phyloP scores from a whole-genome alignment of 2,888 invertebrate species.

The Tetramorium bicarinatum region DNA sequence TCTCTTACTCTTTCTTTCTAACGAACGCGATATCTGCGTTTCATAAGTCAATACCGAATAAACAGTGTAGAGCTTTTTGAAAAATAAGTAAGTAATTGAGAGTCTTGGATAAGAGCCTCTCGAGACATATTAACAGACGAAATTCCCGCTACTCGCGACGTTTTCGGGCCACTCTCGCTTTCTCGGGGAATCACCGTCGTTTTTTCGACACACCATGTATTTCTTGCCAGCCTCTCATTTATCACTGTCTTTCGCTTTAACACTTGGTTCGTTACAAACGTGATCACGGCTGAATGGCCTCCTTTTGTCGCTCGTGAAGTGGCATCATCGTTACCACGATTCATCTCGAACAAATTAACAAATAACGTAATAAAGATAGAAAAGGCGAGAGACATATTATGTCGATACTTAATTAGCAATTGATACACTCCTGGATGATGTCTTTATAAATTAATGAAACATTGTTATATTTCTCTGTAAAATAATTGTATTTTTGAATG shows the following conservation, averaged over 20 bases:
- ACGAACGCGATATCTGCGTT: slow-evolving; percentile 14
- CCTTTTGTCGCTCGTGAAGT: slow-evolving; percentile 43
- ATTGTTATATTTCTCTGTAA: neutral
- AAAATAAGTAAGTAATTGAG: neutral
- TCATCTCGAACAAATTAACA: slow-evolving; percentile 3
- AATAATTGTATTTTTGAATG: neutral
- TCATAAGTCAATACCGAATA: slow-evolving; percentile 16
- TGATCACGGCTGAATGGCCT: slow-evolving; percentile 47
- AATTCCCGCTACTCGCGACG: slow-evolving; percentile 38
- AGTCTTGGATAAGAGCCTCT: neutral
- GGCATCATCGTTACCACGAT: slow-evolving; percentile 17
- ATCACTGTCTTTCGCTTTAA: slow-evolving; percentile 53
- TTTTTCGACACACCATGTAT: slow-evolving; percentile 30
- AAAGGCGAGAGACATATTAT: neutral
- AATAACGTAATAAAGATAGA: neutral
- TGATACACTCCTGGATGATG: neutral
- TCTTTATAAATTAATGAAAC: neutral
- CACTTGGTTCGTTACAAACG: slow-evolving; percentile 39
- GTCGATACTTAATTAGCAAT: slow-evolving; percentile 19
- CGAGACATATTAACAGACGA: slow-evolving; percentile 40
- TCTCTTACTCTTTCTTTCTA: neutral
- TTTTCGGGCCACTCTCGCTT: slow-evolving; percentile 33
- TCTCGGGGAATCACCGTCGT: slow-evolving; percentile 14
- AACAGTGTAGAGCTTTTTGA: neutral
- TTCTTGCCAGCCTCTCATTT: slow-evolving; percentile 47